Evolutionary conservation across 92 coral and sea anemone species (phyloP).

Genomic region (Desmophyllum pertusum): DNA sequence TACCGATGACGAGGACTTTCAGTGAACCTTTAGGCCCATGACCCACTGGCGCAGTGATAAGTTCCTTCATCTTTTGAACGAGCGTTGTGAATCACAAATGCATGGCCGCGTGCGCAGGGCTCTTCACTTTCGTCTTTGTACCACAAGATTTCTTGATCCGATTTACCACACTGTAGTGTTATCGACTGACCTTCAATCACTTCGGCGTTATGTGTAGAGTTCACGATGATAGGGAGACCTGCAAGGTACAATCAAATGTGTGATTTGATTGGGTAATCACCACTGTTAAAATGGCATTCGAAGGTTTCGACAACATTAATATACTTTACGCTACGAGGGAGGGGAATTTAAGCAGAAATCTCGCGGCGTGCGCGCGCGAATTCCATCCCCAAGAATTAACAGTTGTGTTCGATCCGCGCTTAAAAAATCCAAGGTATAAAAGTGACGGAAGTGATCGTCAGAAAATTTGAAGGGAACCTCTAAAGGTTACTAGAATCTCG

Average conservation of each 20-base stretch:
- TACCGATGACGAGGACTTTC: conserved; percentile 30
- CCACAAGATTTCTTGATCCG: background rate
- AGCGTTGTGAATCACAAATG: background rate
- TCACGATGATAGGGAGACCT: conserved; percentile 26
- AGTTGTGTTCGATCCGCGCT: no score
- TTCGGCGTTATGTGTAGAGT: conserved; percentile 3
- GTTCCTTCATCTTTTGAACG: conserved; percentile 28
- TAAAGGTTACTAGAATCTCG: no score
- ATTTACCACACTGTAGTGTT: conserved; percentile 7
- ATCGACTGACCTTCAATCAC: conserved; percentile 34
- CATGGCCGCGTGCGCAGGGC: background rate
- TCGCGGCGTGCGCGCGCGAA: no score
- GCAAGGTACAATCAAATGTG: background rate
- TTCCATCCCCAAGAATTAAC: no score
- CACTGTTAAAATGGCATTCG: background rate
- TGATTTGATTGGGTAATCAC: background rate
- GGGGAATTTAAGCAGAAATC: no score
- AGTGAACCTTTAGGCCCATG: conserved; percentile 17
- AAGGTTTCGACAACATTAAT: no score
- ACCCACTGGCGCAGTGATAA: conserved; percentile 12
- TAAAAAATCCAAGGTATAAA: no score
- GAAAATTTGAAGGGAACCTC: no score
- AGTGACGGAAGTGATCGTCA: no score
- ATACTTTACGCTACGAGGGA: no score
- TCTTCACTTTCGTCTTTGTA: conserved; percentile 19